phyloP scores from a whole-genome alignment of 2,113 vertebrate genomes.

The Sebastes fasciatus region DNA sequence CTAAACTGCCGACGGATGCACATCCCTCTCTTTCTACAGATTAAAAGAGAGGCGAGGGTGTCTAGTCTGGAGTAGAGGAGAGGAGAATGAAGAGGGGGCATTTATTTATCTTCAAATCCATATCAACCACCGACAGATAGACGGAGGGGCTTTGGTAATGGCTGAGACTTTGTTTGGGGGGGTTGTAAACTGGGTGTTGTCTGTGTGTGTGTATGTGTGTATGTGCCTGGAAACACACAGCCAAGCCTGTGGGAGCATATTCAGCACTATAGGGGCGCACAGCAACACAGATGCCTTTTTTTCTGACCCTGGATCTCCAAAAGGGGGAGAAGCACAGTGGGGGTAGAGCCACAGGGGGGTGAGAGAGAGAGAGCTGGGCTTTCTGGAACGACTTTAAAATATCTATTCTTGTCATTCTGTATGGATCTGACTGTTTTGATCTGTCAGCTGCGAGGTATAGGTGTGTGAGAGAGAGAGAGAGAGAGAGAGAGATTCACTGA shows the following conservation, averaged over 20 bases:
- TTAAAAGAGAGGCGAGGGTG: slow-evolving; percentile 67
- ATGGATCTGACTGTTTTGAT: slow-evolving; percentile 76
- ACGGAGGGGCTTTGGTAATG: slow-evolving; percentile 33
- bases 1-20: slow-evolving; percentile 75
- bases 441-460: slow-evolving; percentile 68
- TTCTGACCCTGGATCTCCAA: slow-evolving; percentile 68
- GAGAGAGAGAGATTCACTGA: slow-evolving; percentile 26
- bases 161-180: slow-evolving; percentile 48
- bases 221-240: slow-evolving; percentile 50
- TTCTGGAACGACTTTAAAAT: slow-evolving; percentile 73
- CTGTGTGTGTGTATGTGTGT: slow-evolving; percentile 20
- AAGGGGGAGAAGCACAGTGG: slow-evolving; percentile 60
- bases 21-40: slow-evolving; percentile 71
- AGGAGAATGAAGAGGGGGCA: slow-evolving; percentile 60
- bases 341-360: slow-evolving; percentile 57
- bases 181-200: slow-evolving; percentile 50
- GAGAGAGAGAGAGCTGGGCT: slow-evolving; percentile 39
- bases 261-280: slow-evolving; percentile 62
- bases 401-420: slow-evolving; percentile 71
- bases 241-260: slow-evolving; percentile 61
- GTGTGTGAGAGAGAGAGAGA: slow-evolving; percentile 15
- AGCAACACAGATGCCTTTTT: slow-evolving; percentile 65
- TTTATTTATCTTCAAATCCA: slow-evolving; percentile 77
- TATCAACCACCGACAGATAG: slow-evolving; percentile 72
- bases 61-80: slow-evolving; percentile 66